phyloP scores from a whole-genome alignment of 2,888 invertebrate genomes.

The Andricus curvator region DNA sequence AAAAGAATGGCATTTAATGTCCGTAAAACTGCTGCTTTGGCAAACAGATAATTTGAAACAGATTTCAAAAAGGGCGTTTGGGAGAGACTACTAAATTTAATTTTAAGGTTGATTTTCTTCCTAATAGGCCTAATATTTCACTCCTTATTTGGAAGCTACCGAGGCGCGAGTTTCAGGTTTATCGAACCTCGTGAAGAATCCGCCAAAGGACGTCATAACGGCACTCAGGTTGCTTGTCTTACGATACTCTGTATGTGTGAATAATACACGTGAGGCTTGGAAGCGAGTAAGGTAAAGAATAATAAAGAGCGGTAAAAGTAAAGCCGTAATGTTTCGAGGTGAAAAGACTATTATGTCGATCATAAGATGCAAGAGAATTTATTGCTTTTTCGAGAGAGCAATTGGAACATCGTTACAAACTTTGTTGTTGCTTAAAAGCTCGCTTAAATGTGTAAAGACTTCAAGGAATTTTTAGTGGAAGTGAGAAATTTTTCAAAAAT shows the following conservation, averaged over 20 bases:
- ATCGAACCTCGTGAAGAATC: conserved; percentile 34
- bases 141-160: background rate
- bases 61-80: background rate
- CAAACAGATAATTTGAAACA: background rate
- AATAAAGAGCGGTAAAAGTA: conserved; percentile 34
- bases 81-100: background rate
- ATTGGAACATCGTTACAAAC: conserved; percentile 7
- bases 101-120: background rate
- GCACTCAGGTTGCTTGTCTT: background rate
- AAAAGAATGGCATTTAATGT: too few species aligned
- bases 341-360: conserved; percentile 37
- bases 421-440: background rate
- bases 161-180: conserved; percentile 15
- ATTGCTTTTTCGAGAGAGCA: conserved; percentile 9
- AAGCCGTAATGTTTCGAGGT: conserved; percentile 18
- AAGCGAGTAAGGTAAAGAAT: conserved; percentile 21
- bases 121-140: background rate
- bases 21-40: too few species aligned
- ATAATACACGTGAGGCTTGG: conserved; percentile 10
- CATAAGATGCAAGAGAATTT: conserved; percentile 19
- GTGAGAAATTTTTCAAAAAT: too few species aligned
- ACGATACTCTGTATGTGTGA: background rate
- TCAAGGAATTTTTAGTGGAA: background rate
- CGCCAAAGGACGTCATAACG: conserved; percentile 38
- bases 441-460: background rate